Conservation (phyloP, 2,888 invertebrate species). For the Arge pagana region DNA sequence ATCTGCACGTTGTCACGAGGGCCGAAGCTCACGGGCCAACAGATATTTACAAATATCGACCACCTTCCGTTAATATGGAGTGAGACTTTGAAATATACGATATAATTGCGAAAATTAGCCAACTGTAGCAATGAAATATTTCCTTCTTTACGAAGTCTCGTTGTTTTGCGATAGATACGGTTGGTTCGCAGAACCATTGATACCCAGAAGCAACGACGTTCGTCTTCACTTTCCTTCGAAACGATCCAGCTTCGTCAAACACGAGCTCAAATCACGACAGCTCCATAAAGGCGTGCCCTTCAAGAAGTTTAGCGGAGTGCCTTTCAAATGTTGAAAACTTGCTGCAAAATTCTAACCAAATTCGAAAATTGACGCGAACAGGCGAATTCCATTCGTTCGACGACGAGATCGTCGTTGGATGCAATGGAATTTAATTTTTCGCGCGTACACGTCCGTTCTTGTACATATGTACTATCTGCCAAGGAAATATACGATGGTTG, state of each 20-base stretch:
- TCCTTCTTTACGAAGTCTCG: neutral
- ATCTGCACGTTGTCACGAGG: conserved; percentile 41
- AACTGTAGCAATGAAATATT: conserved; percentile 18
- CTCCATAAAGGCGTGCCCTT: conserved; percentile 33
- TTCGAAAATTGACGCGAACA: too few species aligned
- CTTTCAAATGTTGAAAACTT: conserved; percentile 35
- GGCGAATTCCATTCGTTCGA: too few species aligned
- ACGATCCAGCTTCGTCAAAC: conserved; percentile 40
- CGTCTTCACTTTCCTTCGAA: conserved; percentile 42
- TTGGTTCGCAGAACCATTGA: conserved; percentile 43
- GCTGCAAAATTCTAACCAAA: too few species aligned
- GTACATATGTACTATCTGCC: too few species aligned
- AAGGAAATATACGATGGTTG: too few species aligned
- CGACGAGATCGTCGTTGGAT: too few species aligned
- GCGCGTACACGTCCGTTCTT: too few species aligned
- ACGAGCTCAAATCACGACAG: conserved; percentile 39
- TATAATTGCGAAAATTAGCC: conserved; percentile 5
- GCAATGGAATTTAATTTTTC: neutral
- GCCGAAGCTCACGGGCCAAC: conserved; percentile 34
- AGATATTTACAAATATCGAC: conserved; percentile 43
- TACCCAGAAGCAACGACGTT: conserved; percentile 39
- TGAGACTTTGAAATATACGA: conserved; percentile 32
- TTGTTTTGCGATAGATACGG: conserved; percentile 43
- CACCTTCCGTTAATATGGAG: conserved; percentile 49
- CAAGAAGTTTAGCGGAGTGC: conserved; percentile 40